Evolutionary conservation across 2,888 invertebrate species (phyloP).

Genomic region (Ophioninae sp.): DNA sequence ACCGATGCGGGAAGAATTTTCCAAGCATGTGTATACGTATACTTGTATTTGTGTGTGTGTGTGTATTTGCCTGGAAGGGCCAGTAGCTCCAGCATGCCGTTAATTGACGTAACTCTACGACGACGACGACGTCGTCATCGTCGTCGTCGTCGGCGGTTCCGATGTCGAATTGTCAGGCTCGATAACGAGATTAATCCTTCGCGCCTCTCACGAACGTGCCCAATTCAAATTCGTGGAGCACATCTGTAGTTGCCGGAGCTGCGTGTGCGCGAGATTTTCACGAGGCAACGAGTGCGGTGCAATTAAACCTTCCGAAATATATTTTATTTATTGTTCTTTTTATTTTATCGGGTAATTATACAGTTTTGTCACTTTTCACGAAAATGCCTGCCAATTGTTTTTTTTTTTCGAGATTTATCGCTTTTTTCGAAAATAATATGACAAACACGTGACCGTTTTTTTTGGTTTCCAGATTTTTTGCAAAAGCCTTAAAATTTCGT

Average conservation of each 20-base stretch:
- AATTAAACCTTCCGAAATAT: too few relatives aligned
- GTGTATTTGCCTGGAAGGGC: conserved; percentile 37
- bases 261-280: conserved; percentile 21
- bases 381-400: too few relatives aligned
- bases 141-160: conserved; percentile 35
- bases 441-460: too few relatives aligned
- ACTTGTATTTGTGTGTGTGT: neutral
- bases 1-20: conserved; percentile 4
- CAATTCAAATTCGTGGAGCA: conserved; percentile 65
- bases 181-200: conserved; percentile 65
- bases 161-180: conserved; percentile 60
- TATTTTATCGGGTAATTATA: too few relatives aligned
- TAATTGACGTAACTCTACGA: conserved; percentile 61
- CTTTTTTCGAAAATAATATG: too few relatives aligned
- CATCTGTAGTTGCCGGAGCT: conserved; percentile 24
- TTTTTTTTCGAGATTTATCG: too few relatives aligned
- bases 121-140: conserved; percentile 37
- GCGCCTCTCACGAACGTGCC: conserved; percentile 65
- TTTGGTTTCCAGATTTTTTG: too few relatives aligned
- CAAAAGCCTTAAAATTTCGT: too few relatives aligned
- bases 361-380: too few relatives aligned
- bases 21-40: neutral
- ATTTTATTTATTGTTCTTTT: too few relatives aligned
- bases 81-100: conserved; percentile 33
- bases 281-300: too few relatives aligned